A percentile compares a stretch with the other conserved stretches of the same genome.
phyloP scores from a whole-genome alignment of 2,113 vertebrate genomes.

The Hiodon tergisus region DNA sequence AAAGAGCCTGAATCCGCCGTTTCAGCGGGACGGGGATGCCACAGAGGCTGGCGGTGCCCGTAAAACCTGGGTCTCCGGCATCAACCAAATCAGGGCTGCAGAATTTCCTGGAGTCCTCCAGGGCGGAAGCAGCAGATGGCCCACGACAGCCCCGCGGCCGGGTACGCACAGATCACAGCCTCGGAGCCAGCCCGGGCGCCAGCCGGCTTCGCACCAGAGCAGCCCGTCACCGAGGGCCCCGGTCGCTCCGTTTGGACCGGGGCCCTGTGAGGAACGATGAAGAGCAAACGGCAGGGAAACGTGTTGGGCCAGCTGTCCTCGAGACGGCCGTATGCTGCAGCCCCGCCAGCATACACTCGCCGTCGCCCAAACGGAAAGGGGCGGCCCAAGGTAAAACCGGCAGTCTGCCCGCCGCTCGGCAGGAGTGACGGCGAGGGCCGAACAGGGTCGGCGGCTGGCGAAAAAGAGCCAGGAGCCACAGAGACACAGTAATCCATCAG shows the following conservation, averaged over 20 bases:
- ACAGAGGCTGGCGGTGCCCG: not conserved
- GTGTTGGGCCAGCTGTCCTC: no score
- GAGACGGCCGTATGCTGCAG: not conserved
- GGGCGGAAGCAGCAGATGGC: not conserved
- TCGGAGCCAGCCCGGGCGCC: constrained; percentile 1
- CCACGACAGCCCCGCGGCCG: not conserved
- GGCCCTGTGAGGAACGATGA: not conserved
- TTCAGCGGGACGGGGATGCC: no score
- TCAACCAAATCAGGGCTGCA: not conserved
- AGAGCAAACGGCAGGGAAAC: no score
- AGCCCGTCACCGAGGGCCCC: not conserved
- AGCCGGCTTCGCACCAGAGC: constrained; percentile 1
- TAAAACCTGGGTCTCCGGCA: not conserved
- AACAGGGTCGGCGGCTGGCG: constrained; percentile 10
- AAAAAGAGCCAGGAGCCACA: constrained; percentile 19
- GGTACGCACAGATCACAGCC: not conserved
- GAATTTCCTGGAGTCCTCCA: constrained; percentile 1
- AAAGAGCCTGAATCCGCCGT: no score
- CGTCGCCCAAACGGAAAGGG: not conserved
- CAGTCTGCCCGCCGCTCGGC: not conserved
- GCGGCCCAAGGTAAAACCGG: not conserved
- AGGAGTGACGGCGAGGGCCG: constrained; percentile 5
- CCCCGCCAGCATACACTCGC: not conserved
- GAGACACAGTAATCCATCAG: constrained; percentile 26
- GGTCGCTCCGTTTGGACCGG: not conserved